Base-by-base conservation (phyloP, 1,140 invertebrate species). In the Helicoverpa armigera region DNA sequence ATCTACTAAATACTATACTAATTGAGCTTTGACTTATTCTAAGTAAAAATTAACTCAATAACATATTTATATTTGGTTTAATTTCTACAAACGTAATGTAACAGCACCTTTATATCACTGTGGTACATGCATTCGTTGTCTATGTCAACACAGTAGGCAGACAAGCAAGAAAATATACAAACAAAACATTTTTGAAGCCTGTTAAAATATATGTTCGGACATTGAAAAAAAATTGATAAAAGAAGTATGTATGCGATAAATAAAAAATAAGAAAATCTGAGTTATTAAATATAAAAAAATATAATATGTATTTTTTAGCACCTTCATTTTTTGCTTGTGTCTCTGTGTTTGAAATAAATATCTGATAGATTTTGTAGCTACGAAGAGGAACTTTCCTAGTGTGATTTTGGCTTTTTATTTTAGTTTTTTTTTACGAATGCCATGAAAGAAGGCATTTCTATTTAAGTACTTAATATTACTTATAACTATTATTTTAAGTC, bases 71-170 rank as follows among this genome's bases (percentile, higher is more conserved):
- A 89, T 92, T 93, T 93, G 91, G 91, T 90, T 92, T 87, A 88
- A 89, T 88, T 85, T 86, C 85, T 89, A 88, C 85, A 90, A 87
- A 85, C 82, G 83, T 85, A 85, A 87, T 82, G 84, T 86, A 86
- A 88, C 87, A 91, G 90, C 91, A 92, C 90, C 91, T 85, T 88
- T 76, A 82, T 91, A 89, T 91, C 89, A 92, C 89, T 89, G 85
- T 87, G 73, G 72, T 85, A 82, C 81, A 58, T 58, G 56, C 16
- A 82, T 79, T 67, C 85, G 86, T 88, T 91, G 86, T 88, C n/a
- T 76, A 58, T 60, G 79, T 67, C 35, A 31, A 72, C 60, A 75
- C 23, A 81, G 63, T 51, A 73, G 23, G 3, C 14, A 70, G 9
- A 70, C 31, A 56, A 43, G 53, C 18, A 65, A 13, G 29, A 51